A percentile compares a stretch with the other conserved stretches of the same genome.
These are phyloP conservation scores for Alosa sapidissima DNA, from an alignment of 2,797 vertebrate genomes.

Conservation along the genomic window DNA sequence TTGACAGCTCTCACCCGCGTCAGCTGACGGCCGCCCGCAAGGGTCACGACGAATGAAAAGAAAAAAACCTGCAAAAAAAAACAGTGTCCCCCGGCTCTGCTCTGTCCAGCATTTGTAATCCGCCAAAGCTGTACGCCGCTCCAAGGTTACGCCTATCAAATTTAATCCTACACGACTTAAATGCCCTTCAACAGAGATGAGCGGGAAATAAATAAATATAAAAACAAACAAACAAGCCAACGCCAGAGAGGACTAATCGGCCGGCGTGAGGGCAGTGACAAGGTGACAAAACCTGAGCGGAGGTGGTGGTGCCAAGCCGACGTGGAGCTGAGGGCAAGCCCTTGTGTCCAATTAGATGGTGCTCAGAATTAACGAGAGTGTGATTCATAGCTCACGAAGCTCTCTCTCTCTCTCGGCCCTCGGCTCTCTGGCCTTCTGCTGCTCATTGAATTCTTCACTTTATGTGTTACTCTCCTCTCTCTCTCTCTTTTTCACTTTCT, in stretches of 20 bases:
- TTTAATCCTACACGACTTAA: constrained; percentile 78
- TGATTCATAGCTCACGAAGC: neutral
- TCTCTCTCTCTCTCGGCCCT: no score
- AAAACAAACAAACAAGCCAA: constrained; percentile 25
- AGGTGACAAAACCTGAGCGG: neutral
- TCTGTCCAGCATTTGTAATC: constrained; percentile 71
- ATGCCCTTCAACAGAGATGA: constrained; percentile 69
- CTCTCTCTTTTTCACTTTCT: constrained; percentile 22
- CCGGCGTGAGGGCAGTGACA: neutral
- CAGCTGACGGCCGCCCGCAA: constrained; percentile 68
- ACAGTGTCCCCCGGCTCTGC: neutral
- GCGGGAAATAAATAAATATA: constrained; percentile 61
- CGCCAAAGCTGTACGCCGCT: constrained; percentile 70
- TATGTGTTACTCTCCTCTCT: neutral
- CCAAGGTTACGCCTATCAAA: constrained; percentile 75
- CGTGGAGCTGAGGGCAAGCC: neutral
- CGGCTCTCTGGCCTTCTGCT: constrained; percentile 30
- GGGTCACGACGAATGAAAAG: constrained; percentile 73
- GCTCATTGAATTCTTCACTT: no score
- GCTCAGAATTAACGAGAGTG: neutral
- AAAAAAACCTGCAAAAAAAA: constrained; percentile 50
- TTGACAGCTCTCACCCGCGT: constrained; percentile 74
- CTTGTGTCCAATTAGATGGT: neutral
- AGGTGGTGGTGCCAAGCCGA: neutral
- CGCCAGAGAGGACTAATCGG: neutral